These are phyloP conservation scores for Euthynnus affinis DNA, from an alignment of 2,797 vertebrate genomes.

Conservation along the genomic window DNA sequence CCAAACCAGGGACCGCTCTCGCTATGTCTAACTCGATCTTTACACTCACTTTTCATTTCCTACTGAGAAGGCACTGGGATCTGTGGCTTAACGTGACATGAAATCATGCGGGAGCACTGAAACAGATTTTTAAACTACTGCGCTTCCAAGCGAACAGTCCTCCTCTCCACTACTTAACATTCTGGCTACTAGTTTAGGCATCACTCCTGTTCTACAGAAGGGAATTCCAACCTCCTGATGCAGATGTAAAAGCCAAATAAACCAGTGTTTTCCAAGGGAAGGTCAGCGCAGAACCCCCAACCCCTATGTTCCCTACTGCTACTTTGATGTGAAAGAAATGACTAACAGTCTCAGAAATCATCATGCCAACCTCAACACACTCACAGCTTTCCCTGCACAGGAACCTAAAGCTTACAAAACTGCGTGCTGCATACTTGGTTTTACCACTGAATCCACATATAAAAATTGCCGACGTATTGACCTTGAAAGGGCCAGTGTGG, in stretches of 20 bases:
- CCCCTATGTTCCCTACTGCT: slow-evolving; percentile 53
- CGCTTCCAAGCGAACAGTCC: neutral
- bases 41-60: slow-evolving; percentile 25
- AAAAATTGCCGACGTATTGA: slow-evolving; percentile 59
- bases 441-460: slow-evolving; percentile 55
- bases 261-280: slow-evolving; percentile 81
- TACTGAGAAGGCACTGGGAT: neutral
- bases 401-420: slow-evolving; percentile 56
- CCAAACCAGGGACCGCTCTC: slow-evolving; percentile 22
- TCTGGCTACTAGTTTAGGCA: slow-evolving; percentile 37
- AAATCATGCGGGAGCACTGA: slow-evolving; percentile 16
- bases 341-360: slow-evolving; percentile 54
- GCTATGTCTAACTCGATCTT: neutral
- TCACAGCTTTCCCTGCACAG: slow-evolving; percentile 47
- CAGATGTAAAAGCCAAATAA: slow-evolving; percentile 73
- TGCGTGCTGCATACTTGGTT: slow-evolving; percentile 59
- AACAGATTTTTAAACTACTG: slow-evolving; percentile 21
- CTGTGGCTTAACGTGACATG: slow-evolving; percentile 5
- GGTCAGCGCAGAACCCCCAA: slow-evolving; percentile 45
- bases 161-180: slow-evolving; percentile 23
- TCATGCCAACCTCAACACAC: slow-evolving; percentile 54
- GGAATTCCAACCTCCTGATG: slow-evolving; percentile 64
- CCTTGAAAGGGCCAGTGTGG: slow-evolving; percentile 64
- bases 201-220: slow-evolving; percentile 47
- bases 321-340: slow-evolving; percentile 79